Evolutionary conservation across 1,140 invertebrate genomes (phyloP).

Genomic region (Mactra quadrangularis): DNA sequence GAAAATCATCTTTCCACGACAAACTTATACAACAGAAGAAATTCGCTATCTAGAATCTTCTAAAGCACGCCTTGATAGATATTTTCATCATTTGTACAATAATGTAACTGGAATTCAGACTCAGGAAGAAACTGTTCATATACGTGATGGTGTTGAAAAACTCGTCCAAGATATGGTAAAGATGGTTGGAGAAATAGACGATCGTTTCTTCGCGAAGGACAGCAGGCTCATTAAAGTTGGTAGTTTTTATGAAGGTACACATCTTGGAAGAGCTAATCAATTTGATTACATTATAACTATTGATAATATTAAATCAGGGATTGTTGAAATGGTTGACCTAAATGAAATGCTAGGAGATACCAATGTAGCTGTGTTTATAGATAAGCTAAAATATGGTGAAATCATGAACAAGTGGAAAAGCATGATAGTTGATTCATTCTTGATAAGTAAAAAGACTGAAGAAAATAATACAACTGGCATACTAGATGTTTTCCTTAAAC

Average conservation of each 20-base stretch:
- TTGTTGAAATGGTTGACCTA: conserved; percentile 7
- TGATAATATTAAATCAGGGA: background rate
- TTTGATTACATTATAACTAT: conserved; percentile 28
- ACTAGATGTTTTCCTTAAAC: conserved; percentile 32
- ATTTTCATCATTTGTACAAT: conserved; percentile 21
- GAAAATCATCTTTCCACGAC: conserved; percentile 1
- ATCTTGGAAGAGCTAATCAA: background rate
- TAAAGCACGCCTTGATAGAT: conserved; percentile 11
- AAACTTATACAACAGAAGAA: background rate
- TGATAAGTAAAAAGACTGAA: conserved; percentile 6
- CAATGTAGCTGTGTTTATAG: conserved; percentile 15
- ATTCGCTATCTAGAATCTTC: conserved; percentile 4
- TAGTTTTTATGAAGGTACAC: conserved; percentile 37
- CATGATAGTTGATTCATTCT: background rate
- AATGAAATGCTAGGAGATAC: background rate
- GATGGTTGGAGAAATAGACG: background rate
- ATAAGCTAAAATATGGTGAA: background rate
- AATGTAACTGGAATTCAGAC: conserved; percentile 1
- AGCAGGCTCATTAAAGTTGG: conserved; percentile 30
- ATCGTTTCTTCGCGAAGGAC: background rate
- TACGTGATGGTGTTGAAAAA: conserved; percentile 31
- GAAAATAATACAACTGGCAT: background rate
- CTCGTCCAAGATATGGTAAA: background rate
- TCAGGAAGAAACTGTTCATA: conserved; percentile 21
- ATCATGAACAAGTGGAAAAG: background rate